Percentiles rank a stretch among this genome's conserved stretches.
phyloP scores from a whole-genome alignment of 2,113 vertebrate genomes.

The Crotalus viridis region DNA sequence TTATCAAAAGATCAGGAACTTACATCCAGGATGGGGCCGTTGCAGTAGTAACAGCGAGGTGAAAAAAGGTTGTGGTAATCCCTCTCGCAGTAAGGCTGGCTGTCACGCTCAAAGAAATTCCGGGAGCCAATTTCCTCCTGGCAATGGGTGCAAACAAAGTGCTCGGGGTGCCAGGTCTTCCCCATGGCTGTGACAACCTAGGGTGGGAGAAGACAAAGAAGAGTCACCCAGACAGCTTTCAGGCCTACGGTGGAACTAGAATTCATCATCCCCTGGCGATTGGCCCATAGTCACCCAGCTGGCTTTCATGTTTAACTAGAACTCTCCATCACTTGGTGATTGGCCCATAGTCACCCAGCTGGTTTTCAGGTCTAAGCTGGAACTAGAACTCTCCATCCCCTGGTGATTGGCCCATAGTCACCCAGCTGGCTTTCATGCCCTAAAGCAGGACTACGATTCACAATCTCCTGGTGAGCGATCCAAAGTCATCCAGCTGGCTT shows the following conservation, averaged over 20 bases:
- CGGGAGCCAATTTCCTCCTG: conserved; percentile 97
- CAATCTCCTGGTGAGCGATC: no score
- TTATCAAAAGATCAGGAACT: conserved; percentile 56
- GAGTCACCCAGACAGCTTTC: neutral
- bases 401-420: neutral
- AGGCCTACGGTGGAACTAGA: no score
- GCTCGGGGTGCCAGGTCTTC: conserved; percentile 96
- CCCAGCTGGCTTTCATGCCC: neutral
- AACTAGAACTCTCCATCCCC: neutral
- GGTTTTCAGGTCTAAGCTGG: neutral
- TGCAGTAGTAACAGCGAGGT: conserved; percentile 96
- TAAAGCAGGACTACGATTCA: neutral
- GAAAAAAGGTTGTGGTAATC: conserved; percentile 98
- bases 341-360: no score
- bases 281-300: no score
- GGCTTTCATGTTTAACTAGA: neutral
- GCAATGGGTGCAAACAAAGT: conserved; percentile 98
- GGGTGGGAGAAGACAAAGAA: conserved; percentile 6
- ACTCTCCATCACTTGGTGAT: neutral
- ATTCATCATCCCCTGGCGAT: no score
- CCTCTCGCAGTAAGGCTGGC: conserved; percentile 96
- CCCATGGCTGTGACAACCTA: conserved; percentile 99
- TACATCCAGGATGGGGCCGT: conserved; percentile 95
- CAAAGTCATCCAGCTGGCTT: no score
- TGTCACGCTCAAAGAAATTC: conserved; percentile 97